phyloP scores from a whole-genome alignment of 2,888 invertebrate species.

The Strigamia transsilvanica region DNA sequence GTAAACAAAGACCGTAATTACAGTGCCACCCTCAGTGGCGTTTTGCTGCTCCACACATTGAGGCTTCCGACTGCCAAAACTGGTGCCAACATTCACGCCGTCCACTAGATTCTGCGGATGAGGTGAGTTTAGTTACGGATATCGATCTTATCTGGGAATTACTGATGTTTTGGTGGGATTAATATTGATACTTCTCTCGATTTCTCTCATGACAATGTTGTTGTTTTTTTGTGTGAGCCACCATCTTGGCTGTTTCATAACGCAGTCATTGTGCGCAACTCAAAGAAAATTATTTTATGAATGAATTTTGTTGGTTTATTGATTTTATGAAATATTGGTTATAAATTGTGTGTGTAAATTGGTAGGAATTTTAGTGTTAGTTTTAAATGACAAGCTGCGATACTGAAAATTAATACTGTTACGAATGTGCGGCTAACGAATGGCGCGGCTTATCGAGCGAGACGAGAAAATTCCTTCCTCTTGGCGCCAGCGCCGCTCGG shows the following conservation, averaged over 20 bases:
- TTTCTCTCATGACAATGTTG: conserved; percentile 3
- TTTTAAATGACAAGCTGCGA: not conserved
- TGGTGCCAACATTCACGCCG: not conserved
- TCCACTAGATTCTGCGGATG: not conserved
- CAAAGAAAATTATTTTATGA: conserved; percentile 20
- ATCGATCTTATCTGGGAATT: not conserved
- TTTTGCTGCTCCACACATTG: conserved; percentile 14
- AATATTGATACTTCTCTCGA: not conserved
- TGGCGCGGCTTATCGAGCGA: conserved; percentile 21
- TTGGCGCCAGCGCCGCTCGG: conserved; percentile 28
- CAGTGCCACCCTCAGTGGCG: conserved; percentile 40
- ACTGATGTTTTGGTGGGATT: not conserved
- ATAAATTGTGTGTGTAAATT: not conserved
- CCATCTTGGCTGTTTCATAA: conserved; percentile 34
- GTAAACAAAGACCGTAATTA: conserved; percentile 53
- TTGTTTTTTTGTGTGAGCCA: not conserved
- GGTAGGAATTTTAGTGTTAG: not conserved
- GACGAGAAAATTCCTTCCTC: conserved; percentile 1
- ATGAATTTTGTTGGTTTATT: conserved; percentile 10
- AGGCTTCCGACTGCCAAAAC: not conserved
- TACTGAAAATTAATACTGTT: not conserved
- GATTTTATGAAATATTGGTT: not conserved
- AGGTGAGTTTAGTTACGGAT: not conserved
- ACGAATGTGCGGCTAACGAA: conserved; percentile 28
- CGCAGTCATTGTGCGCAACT: conserved; percentile 42